Evolutionary conservation across 2,797 vertebrate species (phyloP).

Genomic region (Gymnodraco acuticeps): DNA sequence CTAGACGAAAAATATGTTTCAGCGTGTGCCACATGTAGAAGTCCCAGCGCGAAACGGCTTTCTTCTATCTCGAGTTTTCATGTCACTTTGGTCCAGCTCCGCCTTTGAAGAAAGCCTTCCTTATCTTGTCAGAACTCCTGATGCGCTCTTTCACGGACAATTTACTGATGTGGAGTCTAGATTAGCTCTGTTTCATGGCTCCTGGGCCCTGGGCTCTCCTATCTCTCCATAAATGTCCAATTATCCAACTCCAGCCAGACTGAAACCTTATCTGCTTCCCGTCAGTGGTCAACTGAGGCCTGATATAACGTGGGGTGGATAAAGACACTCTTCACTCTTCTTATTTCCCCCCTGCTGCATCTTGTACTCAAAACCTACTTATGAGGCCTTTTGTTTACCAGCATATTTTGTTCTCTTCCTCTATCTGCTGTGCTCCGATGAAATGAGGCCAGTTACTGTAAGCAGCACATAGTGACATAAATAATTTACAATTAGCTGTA

Average conservation of each 20-base stretch:
- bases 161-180: constrained; percentile 79
- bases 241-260: constrained; percentile 80
- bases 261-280: constrained; percentile 81
- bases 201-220: constrained; percentile 76
- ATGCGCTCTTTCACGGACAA: constrained; percentile 82
- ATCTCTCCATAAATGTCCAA: constrained; percentile 84
- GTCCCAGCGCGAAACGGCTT: constrained; percentile 27
- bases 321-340: constrained; percentile 66
- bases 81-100: constrained; percentile 61
- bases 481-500: constrained; percentile 51
- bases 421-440: constrained; percentile 8
- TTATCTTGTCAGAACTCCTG: constrained; percentile 83
- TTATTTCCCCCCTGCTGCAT: constrained; percentile 28
- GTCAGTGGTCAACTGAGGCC: constrained; percentile 74
- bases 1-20: constrained; percentile 40
- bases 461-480: constrained; percentile 22
- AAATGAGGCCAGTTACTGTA: constrained; percentile 47
- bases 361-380: constrained; percentile 47
- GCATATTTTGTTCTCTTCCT: constrained; percentile 8
- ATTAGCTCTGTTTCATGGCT: constrained; percentile 84
- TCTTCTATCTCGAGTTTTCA: constrained; percentile 48
- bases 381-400: constrained; percentile 35
- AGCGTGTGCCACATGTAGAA: constrained; percentile 21
- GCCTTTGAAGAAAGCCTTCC: constrained; percentile 75
- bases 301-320: constrained; percentile 64